Base-by-base conservation (phyloP, 1,140 invertebrate genomes). In the Brachionus koreanus region DNA sequence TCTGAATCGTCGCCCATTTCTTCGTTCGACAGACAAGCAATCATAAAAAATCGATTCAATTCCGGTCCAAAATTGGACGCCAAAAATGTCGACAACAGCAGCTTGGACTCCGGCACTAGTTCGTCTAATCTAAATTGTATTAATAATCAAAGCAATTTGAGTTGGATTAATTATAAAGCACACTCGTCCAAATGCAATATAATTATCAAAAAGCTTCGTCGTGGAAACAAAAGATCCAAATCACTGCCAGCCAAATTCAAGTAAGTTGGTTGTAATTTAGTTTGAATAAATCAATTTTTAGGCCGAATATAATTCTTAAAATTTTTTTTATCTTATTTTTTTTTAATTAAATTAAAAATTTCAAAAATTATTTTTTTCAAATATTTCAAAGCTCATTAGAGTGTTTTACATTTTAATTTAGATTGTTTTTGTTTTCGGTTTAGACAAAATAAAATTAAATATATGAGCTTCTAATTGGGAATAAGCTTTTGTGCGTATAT, bases 191-290 rank as follows among this genome's bases (percentile, higher is more conserved):
- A 74, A 49, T 74, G 69, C n/a, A 74, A 74, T 33, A 46, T 74
- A 23, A 74, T 74, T 46, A 12, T 74, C 4, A 74, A 74, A 46
- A 74, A 74, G 12, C 3, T 74, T 10, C 37, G 69, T 10, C 69
- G 69, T 74, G 69, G 69, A 5, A 46, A 43, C 43, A 74, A 74
- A 46, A 16, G 76, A 10, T 79, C 76, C 39, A 79, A 79, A 33
- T 79, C 76, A 35, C 16, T 79, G 49, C 76, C 76, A 12, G 35
- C 49, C 13, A 61, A 57, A 43, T 79, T 79, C 33, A 79, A 79
- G 69, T 74, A 74, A 74, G 69, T n/a, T n/a, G n/a, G n/a, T n/a
- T n/a, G n/a, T n/a, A n/a, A n/a, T n/a, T n/a, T n/a, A n/a, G n/a
- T n/a, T n/a, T n/a, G n/a, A n/a, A n/a, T n/a, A n/a, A n/a, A n/a